Conservation (phyloP, 2,113 vertebrate genomes). For the Conger conger region DNA sequence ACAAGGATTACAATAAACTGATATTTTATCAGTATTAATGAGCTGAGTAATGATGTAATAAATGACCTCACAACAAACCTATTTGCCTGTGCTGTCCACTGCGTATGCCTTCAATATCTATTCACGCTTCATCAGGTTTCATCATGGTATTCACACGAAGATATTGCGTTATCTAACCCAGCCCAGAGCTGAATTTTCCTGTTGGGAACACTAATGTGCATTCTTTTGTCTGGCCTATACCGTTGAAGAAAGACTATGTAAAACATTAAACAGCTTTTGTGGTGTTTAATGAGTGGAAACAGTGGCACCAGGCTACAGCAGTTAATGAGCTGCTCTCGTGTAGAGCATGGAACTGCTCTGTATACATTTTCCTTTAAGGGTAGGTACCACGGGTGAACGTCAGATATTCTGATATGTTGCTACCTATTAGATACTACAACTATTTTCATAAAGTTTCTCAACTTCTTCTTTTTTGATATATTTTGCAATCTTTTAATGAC, state of each 20-base stretch:
- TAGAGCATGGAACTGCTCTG: not conserved
- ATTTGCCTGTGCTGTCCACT: not conserved
- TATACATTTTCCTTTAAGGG: not conserved
- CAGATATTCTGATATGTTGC: no score
- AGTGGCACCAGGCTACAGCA: not conserved
- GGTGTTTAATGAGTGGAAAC: not conserved
- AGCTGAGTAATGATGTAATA: not conserved
- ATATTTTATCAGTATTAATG: not conserved
- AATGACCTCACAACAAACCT: not conserved
- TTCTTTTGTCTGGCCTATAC: not conserved
- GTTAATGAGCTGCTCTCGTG: not conserved
- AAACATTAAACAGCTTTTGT: not conserved
- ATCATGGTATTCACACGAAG: not conserved
- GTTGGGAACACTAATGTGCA: not conserved
- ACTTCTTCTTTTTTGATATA: no score
- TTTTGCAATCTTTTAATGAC: no score
- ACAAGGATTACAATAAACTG: not conserved
- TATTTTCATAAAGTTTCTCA: no score
- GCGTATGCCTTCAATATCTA: not conserved
- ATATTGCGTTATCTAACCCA: not conserved
- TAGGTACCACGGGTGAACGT: not conserved
- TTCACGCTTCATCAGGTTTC: no score
- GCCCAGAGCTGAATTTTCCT: not conserved
- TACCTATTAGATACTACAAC: no score
- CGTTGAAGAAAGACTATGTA: not conserved